Percentiles rank a stretch among this genome's conserved stretches.
phyloP scores from a whole-genome alignment of 2,888 invertebrate genomes.

The Syrista parreyssii region DNA sequence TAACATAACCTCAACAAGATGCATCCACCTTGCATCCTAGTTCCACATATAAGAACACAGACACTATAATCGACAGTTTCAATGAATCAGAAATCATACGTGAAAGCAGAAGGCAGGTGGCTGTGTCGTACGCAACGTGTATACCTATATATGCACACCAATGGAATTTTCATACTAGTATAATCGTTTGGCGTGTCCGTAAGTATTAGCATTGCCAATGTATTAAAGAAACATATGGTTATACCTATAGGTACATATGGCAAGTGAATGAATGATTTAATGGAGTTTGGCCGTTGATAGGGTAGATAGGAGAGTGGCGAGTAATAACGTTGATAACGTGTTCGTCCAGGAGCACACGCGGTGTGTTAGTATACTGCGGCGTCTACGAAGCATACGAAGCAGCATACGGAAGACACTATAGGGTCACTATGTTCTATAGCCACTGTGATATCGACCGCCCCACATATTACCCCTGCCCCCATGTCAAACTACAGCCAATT shows the following conservation, averaged over 20 bases:
- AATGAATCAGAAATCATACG: background rate
- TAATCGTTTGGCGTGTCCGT: background rate
- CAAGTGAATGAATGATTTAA: conserved; percentile 48
- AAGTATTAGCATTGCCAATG: background rate
- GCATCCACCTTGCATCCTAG: background rate
- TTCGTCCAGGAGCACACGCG: conserved; percentile 7
- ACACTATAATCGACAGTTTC: background rate
- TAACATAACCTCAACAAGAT: background rate
- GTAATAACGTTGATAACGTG: conserved; percentile 17
- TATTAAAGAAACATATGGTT: background rate
- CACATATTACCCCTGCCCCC: conserved; percentile 47
- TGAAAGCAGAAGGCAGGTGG: background rate
- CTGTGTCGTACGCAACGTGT: background rate
- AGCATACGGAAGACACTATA: conserved; percentile 1
- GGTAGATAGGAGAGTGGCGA: conserved; percentile 20
- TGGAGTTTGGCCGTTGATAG: conserved; percentile 47
- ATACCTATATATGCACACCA: background rate
- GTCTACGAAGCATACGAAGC: background rate
- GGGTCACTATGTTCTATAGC: conserved; percentile 20
- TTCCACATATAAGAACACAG: background rate
- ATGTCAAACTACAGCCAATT: conserved; percentile 45
- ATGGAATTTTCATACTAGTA: background rate
- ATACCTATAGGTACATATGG: background rate
- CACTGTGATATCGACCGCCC: conserved; percentile 50
- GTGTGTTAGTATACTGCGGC: conserved; percentile 1